Conservation (phyloP, 92 coral and sea anemone genomes). For the Palythoa grandis region DNA sequence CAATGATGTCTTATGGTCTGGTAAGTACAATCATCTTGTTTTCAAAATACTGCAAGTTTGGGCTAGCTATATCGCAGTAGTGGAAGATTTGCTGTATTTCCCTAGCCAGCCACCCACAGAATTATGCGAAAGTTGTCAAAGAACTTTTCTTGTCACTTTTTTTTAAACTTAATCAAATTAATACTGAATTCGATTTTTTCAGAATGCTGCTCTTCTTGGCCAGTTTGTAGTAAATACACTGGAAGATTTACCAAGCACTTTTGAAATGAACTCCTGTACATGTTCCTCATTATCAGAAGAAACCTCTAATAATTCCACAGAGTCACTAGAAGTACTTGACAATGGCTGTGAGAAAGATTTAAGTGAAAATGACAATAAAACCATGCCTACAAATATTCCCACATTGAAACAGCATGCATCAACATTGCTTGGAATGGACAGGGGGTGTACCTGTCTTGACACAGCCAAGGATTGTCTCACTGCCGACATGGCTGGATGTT, state of each 20-base stretch:
- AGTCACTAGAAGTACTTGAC: constrained; percentile 13
- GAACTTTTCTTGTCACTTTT: too few relatives aligned
- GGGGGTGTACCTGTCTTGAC: constrained; percentile 8
- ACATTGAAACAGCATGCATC: constrained; percentile 44
- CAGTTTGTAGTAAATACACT: constrained; percentile 72
- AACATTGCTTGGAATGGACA: constrained; percentile 57
- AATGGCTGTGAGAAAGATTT: constrained; percentile 1
- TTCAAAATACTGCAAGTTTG: too few relatives aligned
- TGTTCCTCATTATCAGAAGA: constrained; percentile 41
- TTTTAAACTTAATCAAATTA: background rate
- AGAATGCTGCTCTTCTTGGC: constrained; percentile 82
- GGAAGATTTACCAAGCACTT: background rate
- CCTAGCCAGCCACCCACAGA: too few relatives aligned
- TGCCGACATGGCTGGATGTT: constrained; percentile 81
- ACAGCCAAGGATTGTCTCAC: constrained; percentile 45
- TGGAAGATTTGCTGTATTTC: too few relatives aligned
- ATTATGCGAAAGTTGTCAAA: too few relatives aligned
- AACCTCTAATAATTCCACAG: constrained; percentile 54
- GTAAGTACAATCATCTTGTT: constrained; percentile 43
- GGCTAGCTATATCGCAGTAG: too few relatives aligned
- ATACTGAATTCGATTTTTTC: background rate
- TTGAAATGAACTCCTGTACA: background rate
- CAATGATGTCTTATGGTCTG: constrained; percentile 89
- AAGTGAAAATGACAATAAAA: constrained; percentile 32
- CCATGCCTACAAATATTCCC: constrained; percentile 40